Evolutionary conservation across 2,113 vertebrate species (phyloP), one percentile per base, ranked within the genome.

Genomic region (Engystomops pustulosus): DNA sequence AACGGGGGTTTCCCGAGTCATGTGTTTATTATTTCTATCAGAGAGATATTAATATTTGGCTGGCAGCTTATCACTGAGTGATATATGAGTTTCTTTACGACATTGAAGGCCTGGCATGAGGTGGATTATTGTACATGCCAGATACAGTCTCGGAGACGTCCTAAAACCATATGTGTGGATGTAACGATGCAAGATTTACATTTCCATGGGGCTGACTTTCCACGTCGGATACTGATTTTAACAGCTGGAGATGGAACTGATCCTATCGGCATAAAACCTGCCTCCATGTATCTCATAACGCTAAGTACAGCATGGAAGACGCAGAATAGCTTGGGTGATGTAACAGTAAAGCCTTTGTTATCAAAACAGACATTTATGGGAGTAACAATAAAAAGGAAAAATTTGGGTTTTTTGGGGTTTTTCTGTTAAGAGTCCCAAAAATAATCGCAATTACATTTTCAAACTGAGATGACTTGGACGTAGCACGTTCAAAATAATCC

Each of bases 11-110:
- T 77, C 74, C 34, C 32, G 18, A 36, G 71, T 83, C 80, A 79
- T 71, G 74, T 87, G 85, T 83, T 85, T 87, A 82, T 5, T 74
- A 89, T 41, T 67, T 34, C 72, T 51, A 53, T 76, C 72, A n/a
- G 47, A 11, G 72, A 51, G 72, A 76, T 69, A 78, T 58, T 58
- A 78, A 78, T 78, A 60, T 78, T 25, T 78, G 34, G 74, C 32
- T 60, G 53, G n/a, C 75, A 38, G 34, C 60, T 55, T 78, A 78
- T 78, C 36, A 78, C 34, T 11, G 20, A 11, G 34, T 78, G 75
- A 78, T 60, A 25, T 38, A 60, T 18, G 34, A 58, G 53, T 60
- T 38, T 38, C 36, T 41, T n/a, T 53, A 60, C n/a, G n/a, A n/a
- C 17, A 53, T 6, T 55, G 49, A 76, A 55, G 75, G 20, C 34